Conservation (phyloP, 2,888 invertebrate species). For the Tetropium fuscum region DNA sequence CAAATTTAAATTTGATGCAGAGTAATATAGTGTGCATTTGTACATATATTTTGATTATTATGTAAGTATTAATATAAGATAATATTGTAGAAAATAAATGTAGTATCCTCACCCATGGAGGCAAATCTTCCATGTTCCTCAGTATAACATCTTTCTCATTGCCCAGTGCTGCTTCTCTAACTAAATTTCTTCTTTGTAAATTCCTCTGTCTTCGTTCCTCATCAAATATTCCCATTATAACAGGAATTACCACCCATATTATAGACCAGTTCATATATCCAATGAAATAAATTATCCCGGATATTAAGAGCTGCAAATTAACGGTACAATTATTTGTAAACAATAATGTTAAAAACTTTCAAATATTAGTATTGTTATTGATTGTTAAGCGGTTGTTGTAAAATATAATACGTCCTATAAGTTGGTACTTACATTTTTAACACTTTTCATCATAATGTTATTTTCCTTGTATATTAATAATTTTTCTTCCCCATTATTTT, state of each 20-base stretch:
- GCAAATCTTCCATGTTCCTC: slow-evolving; percentile 43
- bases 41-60: too few species aligned
- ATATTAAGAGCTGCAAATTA: slow-evolving; percentile 39
- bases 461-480: neutral
- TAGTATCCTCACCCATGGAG: slow-evolving; percentile 52
- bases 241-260: slow-evolving; percentile 43
- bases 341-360: neutral
- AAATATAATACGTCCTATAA: neutral
- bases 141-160: slow-evolving; percentile 48
- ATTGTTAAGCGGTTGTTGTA: too few species aligned
- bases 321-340: neutral
- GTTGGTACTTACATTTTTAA: slow-evolving; percentile 11
- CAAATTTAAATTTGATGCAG: too few species aligned
- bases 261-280: slow-evolving; percentile 48
- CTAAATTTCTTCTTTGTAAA: slow-evolving; percentile 36
- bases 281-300: slow-evolving; percentile 42
- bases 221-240: slow-evolving; percentile 35
- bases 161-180: slow-evolving; percentile 39
- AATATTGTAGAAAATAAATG: too few species aligned
- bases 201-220: slow-evolving; percentile 31
- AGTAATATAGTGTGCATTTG: too few species aligned
- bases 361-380: neutral
- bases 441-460: slow-evolving; percentile 7
- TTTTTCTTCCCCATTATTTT: neutral
- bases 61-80: too few species aligned